These are phyloP conservation scores for Hyposmocoma kahamanoa DNA, from an alignment of 1,140 invertebrate species.

Conservation along the genomic window DNA sequence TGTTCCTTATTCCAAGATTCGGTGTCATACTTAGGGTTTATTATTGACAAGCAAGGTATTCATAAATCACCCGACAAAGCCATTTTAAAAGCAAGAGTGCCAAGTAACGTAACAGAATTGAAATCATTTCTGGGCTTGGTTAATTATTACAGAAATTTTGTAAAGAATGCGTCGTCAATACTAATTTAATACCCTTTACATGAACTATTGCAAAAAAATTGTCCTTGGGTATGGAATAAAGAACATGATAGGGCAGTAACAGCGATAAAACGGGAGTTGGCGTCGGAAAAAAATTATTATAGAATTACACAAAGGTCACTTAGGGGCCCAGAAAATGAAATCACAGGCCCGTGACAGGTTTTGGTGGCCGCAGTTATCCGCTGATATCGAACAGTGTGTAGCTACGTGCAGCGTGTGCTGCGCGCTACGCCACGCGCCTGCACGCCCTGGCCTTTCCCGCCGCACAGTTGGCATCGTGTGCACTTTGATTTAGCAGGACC, in stretches of 20 bases:
- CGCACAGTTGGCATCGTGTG: slow-evolving; percentile 21
- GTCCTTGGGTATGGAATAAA: neutral
- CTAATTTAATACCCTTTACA: neutral
- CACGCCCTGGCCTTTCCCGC: slow-evolving; percentile 20
- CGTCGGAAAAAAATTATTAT: slow-evolving; percentile 1
- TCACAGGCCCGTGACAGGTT: slow-evolving; percentile 5
- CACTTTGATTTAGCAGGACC: slow-evolving; percentile 39
- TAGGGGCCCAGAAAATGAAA: slow-evolving; percentile 9
- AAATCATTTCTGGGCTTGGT: neutral
- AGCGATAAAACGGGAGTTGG: neutral
- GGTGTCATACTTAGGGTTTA: slow-evolving; percentile 22
- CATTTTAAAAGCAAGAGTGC: neutral
- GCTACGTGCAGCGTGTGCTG: slow-evolving; percentile 4
- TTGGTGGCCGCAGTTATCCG: slow-evolving; percentile 7
- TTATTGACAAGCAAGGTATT: slow-evolving; percentile 22
- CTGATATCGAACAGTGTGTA: slow-evolving; percentile 3
- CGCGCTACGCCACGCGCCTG: slow-evolving; percentile 1
- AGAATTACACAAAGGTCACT: slow-evolving; percentile 8
- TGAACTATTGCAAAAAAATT: slow-evolving; percentile 1
- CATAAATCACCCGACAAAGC: slow-evolving; percentile 14
- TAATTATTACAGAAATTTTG: slow-evolving; percentile 1
- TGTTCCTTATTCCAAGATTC: slow-evolving; percentile 13
- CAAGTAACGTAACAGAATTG: neutral
- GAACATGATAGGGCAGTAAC: neutral
- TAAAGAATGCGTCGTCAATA: neutral